Evolutionary conservation across 2,113 vertebrate genomes (phyloP), one percentile per base, ranked within the genome.

Genomic region (Hypocryptadius cinnamomeus): DNA sequence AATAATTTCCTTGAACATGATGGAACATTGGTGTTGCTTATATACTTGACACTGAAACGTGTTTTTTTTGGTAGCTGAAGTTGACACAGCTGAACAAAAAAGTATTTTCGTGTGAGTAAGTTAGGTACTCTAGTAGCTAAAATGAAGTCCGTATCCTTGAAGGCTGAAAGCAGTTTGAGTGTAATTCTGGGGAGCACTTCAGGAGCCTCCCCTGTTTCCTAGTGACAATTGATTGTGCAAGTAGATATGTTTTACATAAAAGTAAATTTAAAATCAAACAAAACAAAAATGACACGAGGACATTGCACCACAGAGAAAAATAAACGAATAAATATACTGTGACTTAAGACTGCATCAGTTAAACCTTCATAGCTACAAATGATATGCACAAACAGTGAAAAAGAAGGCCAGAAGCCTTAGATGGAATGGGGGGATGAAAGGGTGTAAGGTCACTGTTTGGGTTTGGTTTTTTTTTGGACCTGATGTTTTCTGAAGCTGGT

Each of bases 1-100:
- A 94, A 74, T 93, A 86, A 90, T 94, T 88, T 96, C 94, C 94
- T 85, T 85, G 59, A 71, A 56, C 44, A 16, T 84, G 85, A 95
- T 74, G 92, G 51, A 80, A 94, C 56, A 40, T 92, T 37, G 30
- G 9, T 94, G 82, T 92, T 95, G 64, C 68, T 90, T 85, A 63
- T 70, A 14, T 77, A 82, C 80, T 94, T 92, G 90, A 88, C 76
- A 51, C 30, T 44, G 60, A 88, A 88, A 42, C 22, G 23, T 23
- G 15, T 15, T 27, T 85, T 66, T 72, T 89, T 54, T 42, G 16
- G 31, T 51, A 85, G 30, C 19, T 3, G 0, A 39, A 74, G 11
- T 23, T 78, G 47, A 89, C 74, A 30, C 33, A 54, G 23, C 42
- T 86, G 25, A 70, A 70, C 15, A 73, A 64, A 45, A 39, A 61